Evolutionary conservation across 2,888 invertebrate genomes (phyloP).

Genomic region (Seladonia tumulorum): DNA sequence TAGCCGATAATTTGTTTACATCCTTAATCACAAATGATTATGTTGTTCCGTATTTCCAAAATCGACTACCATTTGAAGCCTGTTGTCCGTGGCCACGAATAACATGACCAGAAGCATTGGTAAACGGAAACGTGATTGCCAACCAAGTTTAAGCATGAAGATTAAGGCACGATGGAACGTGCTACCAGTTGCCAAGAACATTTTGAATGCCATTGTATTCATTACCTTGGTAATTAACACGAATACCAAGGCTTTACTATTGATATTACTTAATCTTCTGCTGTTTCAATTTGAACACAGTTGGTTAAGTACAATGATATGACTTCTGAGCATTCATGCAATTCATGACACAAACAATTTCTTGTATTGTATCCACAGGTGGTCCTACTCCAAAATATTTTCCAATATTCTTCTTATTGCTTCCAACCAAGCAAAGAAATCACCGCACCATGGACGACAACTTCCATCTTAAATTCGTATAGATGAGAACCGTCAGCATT

Average conservation of each 20-base stretch:
- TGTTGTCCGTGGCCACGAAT: constrained; percentile 88
- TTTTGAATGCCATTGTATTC: constrained; percentile 71
- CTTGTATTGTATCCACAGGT: not conserved
- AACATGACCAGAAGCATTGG: constrained; percentile 88
- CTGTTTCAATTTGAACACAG: not conserved
- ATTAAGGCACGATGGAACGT: constrained; percentile 85
- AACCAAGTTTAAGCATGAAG: constrained; percentile 90
- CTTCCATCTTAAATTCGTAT: not conserved
- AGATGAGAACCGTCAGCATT: not conserved
- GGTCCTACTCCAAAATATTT: not conserved
- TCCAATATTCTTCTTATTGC: not conserved
- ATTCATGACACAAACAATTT: not conserved
- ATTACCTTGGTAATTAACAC: not conserved
- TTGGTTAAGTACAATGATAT: not conserved
- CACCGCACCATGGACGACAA: no score
- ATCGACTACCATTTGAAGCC: constrained; percentile 88
- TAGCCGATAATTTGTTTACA: not conserved
- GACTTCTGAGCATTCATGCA: not conserved
- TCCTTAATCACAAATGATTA: constrained; percentile 52
- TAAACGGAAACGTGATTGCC: constrained; percentile 89
- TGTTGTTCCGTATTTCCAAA: constrained; percentile 60
- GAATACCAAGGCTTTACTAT: not conserved
- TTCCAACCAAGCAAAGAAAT: not conserved
- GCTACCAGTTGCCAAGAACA: constrained; percentile 81
- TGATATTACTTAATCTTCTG: not conserved